Conservation (phyloP, 2,888 invertebrate genomes). For the Dendrolimus pini region DNA sequence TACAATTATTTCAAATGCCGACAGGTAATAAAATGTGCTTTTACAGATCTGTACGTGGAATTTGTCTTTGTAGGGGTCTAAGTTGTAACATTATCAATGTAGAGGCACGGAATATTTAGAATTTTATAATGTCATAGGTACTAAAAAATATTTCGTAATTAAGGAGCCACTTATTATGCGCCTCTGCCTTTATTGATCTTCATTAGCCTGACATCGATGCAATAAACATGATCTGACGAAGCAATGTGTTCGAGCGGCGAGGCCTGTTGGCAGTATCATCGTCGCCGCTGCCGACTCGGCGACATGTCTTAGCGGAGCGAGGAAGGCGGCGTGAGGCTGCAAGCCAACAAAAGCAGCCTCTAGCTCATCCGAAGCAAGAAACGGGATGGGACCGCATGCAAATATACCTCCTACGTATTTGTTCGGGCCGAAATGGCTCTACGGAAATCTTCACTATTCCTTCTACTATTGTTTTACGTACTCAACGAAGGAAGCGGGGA, state of each 20-base stretch:
- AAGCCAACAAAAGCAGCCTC: slow-evolving; percentile 18
- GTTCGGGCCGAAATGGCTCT: slow-evolving; percentile 61
- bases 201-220: slow-evolving; percentile 66
- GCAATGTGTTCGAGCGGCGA: slow-evolving; percentile 29
- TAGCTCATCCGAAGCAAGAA: slow-evolving; percentile 23
- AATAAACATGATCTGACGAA: slow-evolving; percentile 40
- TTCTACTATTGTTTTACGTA: slow-evolving; percentile 56
- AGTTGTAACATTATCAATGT: too few species aligned
- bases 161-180: slow-evolving; percentile 21
- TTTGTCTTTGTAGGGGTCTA: too few species aligned
- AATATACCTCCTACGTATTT: slow-evolving; percentile 47
- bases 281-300: slow-evolving; percentile 31
- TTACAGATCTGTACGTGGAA: too few species aligned
- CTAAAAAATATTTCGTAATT: not conserved
- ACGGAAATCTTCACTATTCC: slow-evolving; percentile 43
- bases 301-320: slow-evolving; percentile 36
- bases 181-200: slow-evolving; percentile 46
- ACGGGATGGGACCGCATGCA: slow-evolving; percentile 64
- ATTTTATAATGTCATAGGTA: too few species aligned
- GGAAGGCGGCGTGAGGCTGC: slow-evolving; percentile 23
- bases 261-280: slow-evolving; percentile 30
- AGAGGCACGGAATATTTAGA: too few species aligned
- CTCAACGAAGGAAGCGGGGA: slow-evolving; percentile 42
- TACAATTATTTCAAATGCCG: too few species aligned
- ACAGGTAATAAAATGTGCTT: too few species aligned